Evolutionary conservation across 2,113 vertebrate species (phyloP), one percentile per base, ranked within the genome.

Genomic region (Uropsilus gracilis): DNA sequence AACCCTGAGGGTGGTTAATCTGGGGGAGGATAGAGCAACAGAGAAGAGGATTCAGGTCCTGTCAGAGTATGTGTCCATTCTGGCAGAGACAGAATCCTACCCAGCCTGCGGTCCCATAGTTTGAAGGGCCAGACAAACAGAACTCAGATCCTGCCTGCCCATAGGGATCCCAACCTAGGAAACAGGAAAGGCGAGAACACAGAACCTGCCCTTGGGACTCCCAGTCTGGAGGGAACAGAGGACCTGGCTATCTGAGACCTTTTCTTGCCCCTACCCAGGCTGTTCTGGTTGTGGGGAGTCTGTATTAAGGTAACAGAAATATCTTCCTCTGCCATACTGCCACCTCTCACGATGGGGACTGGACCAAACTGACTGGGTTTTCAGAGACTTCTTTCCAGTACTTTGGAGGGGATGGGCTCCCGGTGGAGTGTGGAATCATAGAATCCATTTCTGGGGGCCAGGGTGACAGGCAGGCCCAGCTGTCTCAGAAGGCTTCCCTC

Each of bases 391-490:
- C 75, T 93, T 73, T 80, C 61, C 61, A 88, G 77, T 95, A 86
- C 44, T 86, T 55, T 57, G 57, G 50, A 86, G 46, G 34, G 37
- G 34, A 28, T 90, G 32, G 76, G 17, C 53, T 59, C 73, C 77
- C 28, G 2, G 16, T 89, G 53, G 80, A 89, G 75, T 34, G 0
- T 85, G 82, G 90, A 88, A 69, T 82, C 13, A 12, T 55, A 53
- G 84, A 94, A 86, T 96, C 87, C 17, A 1, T 87, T 82, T 86
- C 78, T 94, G 95, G 93, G 94, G 66, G 69, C 89, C 46, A 37
- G 83, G 77, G 78, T 97, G 96, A 97, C 68, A 90, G 96, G 97
- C 97, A 97, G 95, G 96, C 91, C 96, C 96, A 96, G 96, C 95
- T 97, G 96, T 97, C 91, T 82, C 66, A 46, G 77, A 94, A 90